Base-by-base conservation (phyloP, 2,888 invertebrate genomes). In the Patella caerulea region DNA sequence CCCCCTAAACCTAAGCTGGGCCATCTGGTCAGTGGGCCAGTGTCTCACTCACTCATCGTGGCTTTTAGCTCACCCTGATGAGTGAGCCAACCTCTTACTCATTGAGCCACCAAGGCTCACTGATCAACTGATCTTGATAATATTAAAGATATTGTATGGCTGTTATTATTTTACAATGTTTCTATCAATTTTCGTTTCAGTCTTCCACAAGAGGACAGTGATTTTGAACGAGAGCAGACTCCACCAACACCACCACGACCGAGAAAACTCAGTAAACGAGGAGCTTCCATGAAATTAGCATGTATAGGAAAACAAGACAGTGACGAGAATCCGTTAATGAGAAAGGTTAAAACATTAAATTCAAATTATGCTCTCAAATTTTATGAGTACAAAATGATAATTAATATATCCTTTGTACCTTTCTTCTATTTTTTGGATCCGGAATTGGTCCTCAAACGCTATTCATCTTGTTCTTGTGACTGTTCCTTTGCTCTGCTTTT, bases 271-370 rank as follows among this genome's bases (percentile, higher is more conserved):
- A 87, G 89, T 84, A 86, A 87, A 72, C 88, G 88, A 72, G 90
- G 89, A 76, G 87, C 88, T n/a, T 90, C 91, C 11, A 88, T 92
- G 80, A 89, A 91, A 74, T 88, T 92, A 72, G 91, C 89, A 72
- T 92, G 92, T 84, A 90, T 92, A 54, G 90, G 91, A 53, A 92
- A 92, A 81, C 91, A 92, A 82, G 89, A 90, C 77, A 91, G 91
- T 80, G 90, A 92, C 83, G 91, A 92, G 83, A 91, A 93, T 92
- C 90, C 94, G 93, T 88, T 92, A 75, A 90, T 92, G 89, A 84
- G 84, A 79, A 88, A 89, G 83, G 93, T 95, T 84, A 4, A 34
- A 4, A 94, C 94, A 81, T 94, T 94, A 89, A 95, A 34, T 34
- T 34, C 4, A 34, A 34, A 34, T 34, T 34, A 34, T 34, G 34